A percentile compares a stretch with the other conserved stretches of the same genome.
Conservation (phyloP, 1,140 invertebrate species). For the Polypedilum pembai region DNA sequence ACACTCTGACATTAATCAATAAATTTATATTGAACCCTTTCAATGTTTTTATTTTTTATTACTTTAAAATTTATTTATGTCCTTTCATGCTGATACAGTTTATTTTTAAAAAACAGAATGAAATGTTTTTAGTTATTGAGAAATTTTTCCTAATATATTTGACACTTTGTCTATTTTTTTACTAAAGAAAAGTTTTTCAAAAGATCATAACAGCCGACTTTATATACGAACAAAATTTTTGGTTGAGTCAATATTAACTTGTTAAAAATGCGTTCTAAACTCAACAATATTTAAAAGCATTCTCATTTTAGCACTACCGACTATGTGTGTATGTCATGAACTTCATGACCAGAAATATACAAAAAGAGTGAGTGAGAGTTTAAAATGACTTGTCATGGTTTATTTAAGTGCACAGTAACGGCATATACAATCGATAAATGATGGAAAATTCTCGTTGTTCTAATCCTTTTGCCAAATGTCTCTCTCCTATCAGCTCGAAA, state of each 20-base stretch:
- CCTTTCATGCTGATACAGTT: conserved; percentile 16
- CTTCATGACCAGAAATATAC: background rate
- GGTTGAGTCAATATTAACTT: no score
- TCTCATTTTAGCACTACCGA: background rate
- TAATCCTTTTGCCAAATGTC: background rate
- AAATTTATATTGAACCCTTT: conserved; percentile 28
- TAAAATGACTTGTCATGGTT: conserved; percentile 28
- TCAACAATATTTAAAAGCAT: background rate
- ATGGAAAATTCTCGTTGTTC: no score
- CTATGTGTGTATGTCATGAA: background rate
- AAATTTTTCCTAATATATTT: no score
- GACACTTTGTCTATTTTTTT: no score
- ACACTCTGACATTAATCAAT: conserved; percentile 28
- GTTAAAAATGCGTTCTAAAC: background rate
- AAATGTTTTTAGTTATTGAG: no score
- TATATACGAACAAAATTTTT: no score
- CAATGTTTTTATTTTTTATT: conserved; percentile 27
- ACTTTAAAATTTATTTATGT: conserved; percentile 27
- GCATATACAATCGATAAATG: background rate
- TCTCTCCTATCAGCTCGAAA: background rate
- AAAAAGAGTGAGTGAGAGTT: background rate
- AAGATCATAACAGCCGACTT: no score
- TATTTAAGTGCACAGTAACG: conserved; percentile 23
- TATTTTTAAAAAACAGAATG: background rate
- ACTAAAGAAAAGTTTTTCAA: no score